Evolutionary conservation across 1,140 invertebrate species (phyloP).

Genomic region (Calephelis virginiensis): DNA sequence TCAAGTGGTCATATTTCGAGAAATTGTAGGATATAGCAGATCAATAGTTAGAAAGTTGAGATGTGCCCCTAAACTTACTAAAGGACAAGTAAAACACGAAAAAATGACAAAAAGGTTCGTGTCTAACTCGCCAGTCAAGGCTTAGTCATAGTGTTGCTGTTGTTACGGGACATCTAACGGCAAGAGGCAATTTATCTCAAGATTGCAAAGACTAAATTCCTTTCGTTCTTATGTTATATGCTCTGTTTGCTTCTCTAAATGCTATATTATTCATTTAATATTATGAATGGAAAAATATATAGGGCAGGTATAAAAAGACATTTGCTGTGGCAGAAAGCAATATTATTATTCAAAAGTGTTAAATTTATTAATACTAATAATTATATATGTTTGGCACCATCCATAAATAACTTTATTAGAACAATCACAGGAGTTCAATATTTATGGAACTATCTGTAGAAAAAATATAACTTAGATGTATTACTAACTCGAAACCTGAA

Average conservation of each 20-base stretch:
- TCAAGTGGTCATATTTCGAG: conserved; percentile 30
- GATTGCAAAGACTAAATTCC: conserved; percentile 28
- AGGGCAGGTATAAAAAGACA: conserved; percentile 29
- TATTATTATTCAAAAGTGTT: conserved; percentile 27
- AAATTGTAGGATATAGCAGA: conserved; percentile 21
- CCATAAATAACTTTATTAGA: conserved; percentile 35
- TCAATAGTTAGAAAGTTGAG: conserved; percentile 27
- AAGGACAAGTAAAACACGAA: conserved; percentile 32
- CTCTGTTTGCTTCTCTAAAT: conserved; percentile 15
- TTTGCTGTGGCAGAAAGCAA: conserved; percentile 8
- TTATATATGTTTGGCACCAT: conserved; percentile 19
- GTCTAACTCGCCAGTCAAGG: conserved; percentile 32
- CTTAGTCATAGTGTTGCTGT: neutral
- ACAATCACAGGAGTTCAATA: conserved; percentile 31
- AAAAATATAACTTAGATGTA: conserved; percentile 29
- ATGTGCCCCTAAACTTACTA: conserved; percentile 32
- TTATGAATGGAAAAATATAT: conserved; percentile 33
- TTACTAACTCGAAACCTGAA: conserved; percentile 34
- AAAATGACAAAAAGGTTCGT: conserved; percentile 29
- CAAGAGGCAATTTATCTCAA: conserved; percentile 9
- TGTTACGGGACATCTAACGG: conserved; percentile 17
- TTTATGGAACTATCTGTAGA: conserved; percentile 24
- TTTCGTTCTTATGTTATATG: conserved; percentile 19
- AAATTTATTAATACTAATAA: conserved; percentile 9
- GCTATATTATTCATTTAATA: neutral